These are phyloP conservation scores for Leptopilina myrica DNA, from an alignment of 2,888 invertebrate species.

Conservation along the genomic window DNA sequence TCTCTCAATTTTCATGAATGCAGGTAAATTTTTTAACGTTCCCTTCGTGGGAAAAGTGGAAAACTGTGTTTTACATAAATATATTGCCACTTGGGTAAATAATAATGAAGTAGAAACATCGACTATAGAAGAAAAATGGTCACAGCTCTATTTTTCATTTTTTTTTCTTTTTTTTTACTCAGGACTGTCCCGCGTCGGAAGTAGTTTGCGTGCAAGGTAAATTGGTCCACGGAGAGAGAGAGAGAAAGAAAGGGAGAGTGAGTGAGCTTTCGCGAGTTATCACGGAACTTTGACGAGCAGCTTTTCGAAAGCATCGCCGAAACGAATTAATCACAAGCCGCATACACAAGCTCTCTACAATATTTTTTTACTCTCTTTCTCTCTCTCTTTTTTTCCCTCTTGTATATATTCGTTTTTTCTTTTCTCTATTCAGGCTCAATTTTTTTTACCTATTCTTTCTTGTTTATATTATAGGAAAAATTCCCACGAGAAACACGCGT, in stretches of 20 bases:
- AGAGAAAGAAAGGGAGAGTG: not conserved
- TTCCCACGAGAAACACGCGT: slow-evolving; percentile 40
- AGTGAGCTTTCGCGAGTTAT: slow-evolving; percentile 46
- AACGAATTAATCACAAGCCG: slow-evolving; percentile 37
- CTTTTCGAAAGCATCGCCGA: slow-evolving; percentile 43
- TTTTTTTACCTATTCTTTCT: too few species aligned
- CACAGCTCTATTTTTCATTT: not conserved
- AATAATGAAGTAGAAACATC: slow-evolving; percentile 16
- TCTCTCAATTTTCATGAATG: not conserved
- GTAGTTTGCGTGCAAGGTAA: slow-evolving; percentile 35
- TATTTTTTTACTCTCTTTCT: slow-evolving; percentile 40
- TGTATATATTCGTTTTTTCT: slow-evolving; percentile 27
- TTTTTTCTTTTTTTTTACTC: slow-evolving; percentile 18
- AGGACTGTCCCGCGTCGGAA: slow-evolving; percentile 3
- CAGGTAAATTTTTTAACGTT: too few species aligned
- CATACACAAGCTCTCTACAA: slow-evolving; percentile 8
- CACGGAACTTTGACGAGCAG: slow-evolving; percentile 44
- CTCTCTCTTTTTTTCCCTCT: slow-evolving; percentile 42
- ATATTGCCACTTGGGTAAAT: not conserved
- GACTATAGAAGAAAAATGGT: slow-evolving; percentile 23
- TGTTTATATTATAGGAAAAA: slow-evolving; percentile 25
- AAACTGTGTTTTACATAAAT: slow-evolving; percentile 16
- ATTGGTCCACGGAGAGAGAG: slow-evolving; percentile 42
- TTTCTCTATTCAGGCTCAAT: too few species aligned
- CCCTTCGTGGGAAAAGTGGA: not conserved